phyloP scores from a whole-genome alignment of 2,888 invertebrate species.

The Caenorhabditis sp. region DNA sequence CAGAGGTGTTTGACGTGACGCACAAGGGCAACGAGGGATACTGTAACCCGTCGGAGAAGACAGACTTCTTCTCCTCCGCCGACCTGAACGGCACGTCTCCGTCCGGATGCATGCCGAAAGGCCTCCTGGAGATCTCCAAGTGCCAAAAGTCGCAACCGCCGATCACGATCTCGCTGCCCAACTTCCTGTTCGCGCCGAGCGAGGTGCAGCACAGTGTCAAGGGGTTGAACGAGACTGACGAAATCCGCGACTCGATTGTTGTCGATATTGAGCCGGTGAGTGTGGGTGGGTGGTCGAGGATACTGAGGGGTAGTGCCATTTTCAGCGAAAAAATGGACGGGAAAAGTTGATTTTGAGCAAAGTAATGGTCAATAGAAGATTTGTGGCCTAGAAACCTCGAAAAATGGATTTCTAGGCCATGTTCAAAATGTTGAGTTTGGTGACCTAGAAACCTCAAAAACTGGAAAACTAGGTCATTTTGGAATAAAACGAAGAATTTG shows the following conservation, averaged over 20 bases:
- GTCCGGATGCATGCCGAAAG: slow-evolving; percentile 70
- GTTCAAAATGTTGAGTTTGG: no score
- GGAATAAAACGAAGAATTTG: no score
- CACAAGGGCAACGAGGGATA: slow-evolving; percentile 74
- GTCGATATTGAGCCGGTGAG: slow-evolving; percentile 82
- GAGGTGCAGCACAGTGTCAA: slow-evolving; percentile 73
- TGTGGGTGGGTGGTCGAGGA: no score
- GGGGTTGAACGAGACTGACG: slow-evolving; percentile 75
- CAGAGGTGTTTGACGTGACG: slow-evolving; percentile 73
- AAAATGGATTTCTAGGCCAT: no score
- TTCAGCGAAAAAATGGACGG: neutral
- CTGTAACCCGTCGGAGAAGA: slow-evolving; percentile 76
- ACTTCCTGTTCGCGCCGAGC: slow-evolving; percentile 78
- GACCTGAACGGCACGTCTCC: slow-evolving; percentile 19
- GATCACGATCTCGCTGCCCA: slow-evolving; percentile 80
- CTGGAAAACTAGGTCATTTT: no score
- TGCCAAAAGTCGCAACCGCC: slow-evolving; percentile 79
- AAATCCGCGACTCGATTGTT: slow-evolving; percentile 75
- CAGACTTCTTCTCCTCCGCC: slow-evolving; percentile 31
- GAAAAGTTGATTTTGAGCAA: neutral
- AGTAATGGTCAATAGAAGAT: neutral
- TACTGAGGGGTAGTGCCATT: no score
- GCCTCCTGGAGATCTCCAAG: slow-evolving; percentile 72
- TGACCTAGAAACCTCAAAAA: neutral
- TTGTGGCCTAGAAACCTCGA: no score